Evolutionary conservation across 35 echinoderm and acorn worm species (phyloP).

Genomic region (Amphiura filiformis): DNA sequence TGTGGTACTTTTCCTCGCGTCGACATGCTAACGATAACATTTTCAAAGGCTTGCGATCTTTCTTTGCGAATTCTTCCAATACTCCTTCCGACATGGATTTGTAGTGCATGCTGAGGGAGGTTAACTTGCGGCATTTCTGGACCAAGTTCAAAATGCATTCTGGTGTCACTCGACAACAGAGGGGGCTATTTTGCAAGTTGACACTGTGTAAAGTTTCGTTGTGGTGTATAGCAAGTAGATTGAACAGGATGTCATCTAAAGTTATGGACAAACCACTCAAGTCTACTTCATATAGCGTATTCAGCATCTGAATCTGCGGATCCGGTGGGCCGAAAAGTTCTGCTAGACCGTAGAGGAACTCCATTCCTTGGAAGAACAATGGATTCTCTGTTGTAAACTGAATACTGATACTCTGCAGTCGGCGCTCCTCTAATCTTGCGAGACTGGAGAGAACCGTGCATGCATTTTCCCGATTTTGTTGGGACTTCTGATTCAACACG

Average conservation of each 20-base stretch:
- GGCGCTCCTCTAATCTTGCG: constrained; percentile 44
- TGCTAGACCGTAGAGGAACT: constrained; percentile 73
- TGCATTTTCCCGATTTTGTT: constrained; percentile 53
- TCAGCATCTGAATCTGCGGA: constrained; percentile 45
- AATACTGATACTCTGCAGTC: constrained; percentile 59
- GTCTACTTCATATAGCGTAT: constrained; percentile 61
- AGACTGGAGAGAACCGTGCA: constrained; percentile 65
- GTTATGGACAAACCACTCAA: constrained; percentile 63
- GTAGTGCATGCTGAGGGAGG: constrained; percentile 55
- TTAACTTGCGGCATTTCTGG: constrained; percentile 64
- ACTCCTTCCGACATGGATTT: constrained; percentile 71
- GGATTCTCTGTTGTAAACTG: constrained; percentile 86
- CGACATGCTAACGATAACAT: constrained; percentile 68
- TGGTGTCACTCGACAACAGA: constrained; percentile 67
- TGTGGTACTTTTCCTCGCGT: constrained; percentile 83
- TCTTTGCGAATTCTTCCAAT: constrained; percentile 45
- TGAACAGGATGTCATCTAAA: constrained; percentile 50
- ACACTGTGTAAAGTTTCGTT: constrained; percentile 46
- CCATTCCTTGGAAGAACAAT: constrained; percentile 77
- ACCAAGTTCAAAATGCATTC: constrained; percentile 63
- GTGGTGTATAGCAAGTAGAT: constrained; percentile 75
- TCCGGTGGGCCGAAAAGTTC: constrained; percentile 87
- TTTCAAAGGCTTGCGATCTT: constrained; percentile 39
- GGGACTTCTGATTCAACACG: constrained; percentile 47
- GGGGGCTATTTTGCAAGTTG: constrained; percentile 87